Base-by-base conservation (phyloP, 37 sponge, comb jelly and placozoan genomes). In the Theonella swinhoei region DNA sequence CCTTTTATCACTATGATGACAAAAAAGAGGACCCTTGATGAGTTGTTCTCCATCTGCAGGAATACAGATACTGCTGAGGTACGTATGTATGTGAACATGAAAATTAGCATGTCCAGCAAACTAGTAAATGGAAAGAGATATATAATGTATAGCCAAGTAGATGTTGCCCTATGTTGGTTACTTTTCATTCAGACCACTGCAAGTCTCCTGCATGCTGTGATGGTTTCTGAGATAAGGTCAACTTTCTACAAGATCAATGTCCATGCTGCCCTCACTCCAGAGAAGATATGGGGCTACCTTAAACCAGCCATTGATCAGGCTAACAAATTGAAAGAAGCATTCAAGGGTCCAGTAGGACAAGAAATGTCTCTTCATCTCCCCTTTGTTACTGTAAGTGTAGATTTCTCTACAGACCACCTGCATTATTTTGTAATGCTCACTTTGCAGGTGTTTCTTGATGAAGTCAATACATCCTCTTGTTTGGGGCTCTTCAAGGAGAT, bases 401-500 rank as follows among this genome's bases (percentile, higher is more conserved):
- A n/a, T n/a, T n/a, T n/a, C n/a, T n/a, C n/a, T n/a, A n/a, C n/a
- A n/a, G n/a, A n/a, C n/a, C n/a, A n/a, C n/a, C n/a, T n/a, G n/a
- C n/a, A n/a, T n/a, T n/a, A n/a, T n/a, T n/a, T n/a, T n/a, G n/a
- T n/a, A n/a, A n/a, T n/a, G n/a, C n/a, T n/a, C n/a, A n/a, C n/a
- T 32, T 0, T 68, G 41, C 62, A 93, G 93, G 91, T 93, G 59
- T 96, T 96, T 89, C 73, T 96, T 65, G 96, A 96, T 80, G 96
- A 96, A 54, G 85, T 95, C 71, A 95, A 95, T 80, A 95, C 96
- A 11, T 87, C 96, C 36, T 91, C 89, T 8, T 92, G 96, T 69
- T 68, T 89, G 32, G 96, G 96, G 24, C 81, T 96, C 14, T 87
- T 96, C 83, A 96, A 96, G 64, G 96, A 96, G 73, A 85, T 96